Percentiles rank a stretch among this genome's conserved stretches.
phyloP scores from a whole-genome alignment of 2,797 vertebrate genomes.

The Syncerus caffer region DNA sequence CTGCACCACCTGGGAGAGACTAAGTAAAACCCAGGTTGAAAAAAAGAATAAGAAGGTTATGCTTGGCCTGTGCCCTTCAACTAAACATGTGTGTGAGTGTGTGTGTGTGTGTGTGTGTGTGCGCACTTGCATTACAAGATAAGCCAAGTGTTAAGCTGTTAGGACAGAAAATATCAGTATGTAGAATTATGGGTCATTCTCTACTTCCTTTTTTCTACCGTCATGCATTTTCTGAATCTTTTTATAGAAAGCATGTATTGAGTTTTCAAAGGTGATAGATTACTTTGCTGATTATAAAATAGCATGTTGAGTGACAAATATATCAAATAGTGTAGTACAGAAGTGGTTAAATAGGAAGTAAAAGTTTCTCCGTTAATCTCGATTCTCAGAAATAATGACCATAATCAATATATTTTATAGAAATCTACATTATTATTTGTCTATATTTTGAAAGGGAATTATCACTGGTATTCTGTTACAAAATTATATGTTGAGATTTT shows the following conservation, averaged over 20 bases:
- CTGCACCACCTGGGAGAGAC: not conserved
- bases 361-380: not conserved
- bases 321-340: not conserved
- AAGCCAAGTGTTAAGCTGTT: not conserved
- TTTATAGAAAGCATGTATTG: not conserved
- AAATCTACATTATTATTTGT: not conserved
- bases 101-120: not conserved
- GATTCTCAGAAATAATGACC: not conserved
- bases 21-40: not conserved
- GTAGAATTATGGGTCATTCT: not conserved
- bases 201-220: not conserved
- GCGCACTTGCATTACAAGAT: not conserved
- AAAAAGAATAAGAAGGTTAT: not conserved
- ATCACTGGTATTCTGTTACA: not conserved
- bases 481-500: not conserved
- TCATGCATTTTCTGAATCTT: not conserved
- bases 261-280: not conserved
- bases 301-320: not conserved
- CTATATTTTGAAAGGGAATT: not conserved
- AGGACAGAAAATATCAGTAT: not conserved
- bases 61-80: not conserved
- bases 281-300: not conserved
- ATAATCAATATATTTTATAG: not conserved
- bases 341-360: not conserved
- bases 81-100: not conserved